Base-by-base conservation (phyloP, 2,888 invertebrate genomes). In the Trichogramma evanescens region DNA sequence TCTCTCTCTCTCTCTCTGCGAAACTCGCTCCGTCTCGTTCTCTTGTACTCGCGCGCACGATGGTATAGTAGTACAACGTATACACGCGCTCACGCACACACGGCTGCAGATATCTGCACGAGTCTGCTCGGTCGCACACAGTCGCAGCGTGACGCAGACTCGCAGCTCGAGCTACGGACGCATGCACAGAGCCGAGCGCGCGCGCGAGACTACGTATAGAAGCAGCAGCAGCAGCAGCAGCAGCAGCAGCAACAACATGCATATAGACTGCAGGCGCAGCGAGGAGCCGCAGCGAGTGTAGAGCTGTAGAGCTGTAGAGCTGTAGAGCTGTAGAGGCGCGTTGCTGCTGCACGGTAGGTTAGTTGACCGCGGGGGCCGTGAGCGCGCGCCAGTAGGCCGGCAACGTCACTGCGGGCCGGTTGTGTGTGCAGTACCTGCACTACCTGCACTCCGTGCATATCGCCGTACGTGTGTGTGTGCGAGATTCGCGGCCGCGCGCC, bases 401-500 rank as follows among this genome's bases (percentile, higher is more conserved):
- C 80, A 26, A 80, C 80, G 79, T 79, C 80, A 79, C 79, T 78
- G 77, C 77, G 78, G 79, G 79, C 79, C 80, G 79, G 79, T 79
- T 78, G 67, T 26, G 26, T 26, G 26, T 26, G 26, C 26, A 26
- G 26, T 26, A 26, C 26, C 26, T 26, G 26, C 26, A 26, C 26
- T 26, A 26, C 26, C 26, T 26, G 26, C 26, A 26, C 26, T 26
- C 26, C 26, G 26, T 26, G 26, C 26, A 26, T 26, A 26, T 26
- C 26, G 26, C 26, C 26, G 26, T 26, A 26, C 26, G 26, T 2
- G 26, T 26, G 26, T 26, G 26, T 26, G 26, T 26, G 26, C 26
- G 26, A 26, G 26, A 26, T 26, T 26, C 26, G 26, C 26, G 26
- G 26, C 26, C 26, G 26, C 26, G 26, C 26, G 26, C 26, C 26